Evolutionary conservation across 2,797 vertebrate species (phyloP).

Genomic region (Pachyuromys duprasi): DNA sequence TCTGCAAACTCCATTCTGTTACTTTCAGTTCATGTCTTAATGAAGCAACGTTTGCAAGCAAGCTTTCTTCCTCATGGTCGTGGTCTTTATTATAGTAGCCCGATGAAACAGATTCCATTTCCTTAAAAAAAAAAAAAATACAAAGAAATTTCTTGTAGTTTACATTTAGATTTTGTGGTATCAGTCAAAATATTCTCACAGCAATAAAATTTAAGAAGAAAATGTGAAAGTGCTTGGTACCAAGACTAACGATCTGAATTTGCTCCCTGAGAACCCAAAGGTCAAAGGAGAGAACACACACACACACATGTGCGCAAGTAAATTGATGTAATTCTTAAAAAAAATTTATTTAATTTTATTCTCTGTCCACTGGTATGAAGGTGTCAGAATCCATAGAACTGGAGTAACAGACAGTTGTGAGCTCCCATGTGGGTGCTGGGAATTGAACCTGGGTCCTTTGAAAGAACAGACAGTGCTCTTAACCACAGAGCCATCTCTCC

Average conservation of each 20-base stretch:
- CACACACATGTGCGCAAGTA: background rate
- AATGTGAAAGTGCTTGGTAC: background rate
- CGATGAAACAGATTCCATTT: constrained; percentile 79
- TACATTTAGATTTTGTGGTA: constrained; percentile 33
- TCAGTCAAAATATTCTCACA: constrained; percentile 59
- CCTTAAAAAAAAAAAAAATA: constrained; percentile 73
- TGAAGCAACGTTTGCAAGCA: constrained; percentile 86
- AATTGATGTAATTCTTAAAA: background rate
- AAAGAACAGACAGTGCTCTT: no score
- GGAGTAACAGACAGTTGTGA: no score
- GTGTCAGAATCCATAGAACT: no score
- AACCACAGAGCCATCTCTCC: no score
- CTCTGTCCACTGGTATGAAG: no score
- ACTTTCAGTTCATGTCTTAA: constrained; percentile 87
- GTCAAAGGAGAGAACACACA: background rate
- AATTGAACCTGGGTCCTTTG: no score
- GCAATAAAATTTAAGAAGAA: constrained; percentile 44
- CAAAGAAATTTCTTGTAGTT: constrained; percentile 33
- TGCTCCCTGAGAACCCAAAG: background rate
- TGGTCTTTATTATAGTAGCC: constrained; percentile 64
- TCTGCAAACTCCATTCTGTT: constrained; percentile 88
- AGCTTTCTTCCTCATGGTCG: constrained; percentile 80
- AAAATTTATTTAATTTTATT: background rate
- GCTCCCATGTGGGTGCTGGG: no score
- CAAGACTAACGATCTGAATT: background rate